These are phyloP conservation scores for Serilophus lunatus DNA, from an alignment of 2,113 vertebrate species.

Conservation along the genomic window DNA sequence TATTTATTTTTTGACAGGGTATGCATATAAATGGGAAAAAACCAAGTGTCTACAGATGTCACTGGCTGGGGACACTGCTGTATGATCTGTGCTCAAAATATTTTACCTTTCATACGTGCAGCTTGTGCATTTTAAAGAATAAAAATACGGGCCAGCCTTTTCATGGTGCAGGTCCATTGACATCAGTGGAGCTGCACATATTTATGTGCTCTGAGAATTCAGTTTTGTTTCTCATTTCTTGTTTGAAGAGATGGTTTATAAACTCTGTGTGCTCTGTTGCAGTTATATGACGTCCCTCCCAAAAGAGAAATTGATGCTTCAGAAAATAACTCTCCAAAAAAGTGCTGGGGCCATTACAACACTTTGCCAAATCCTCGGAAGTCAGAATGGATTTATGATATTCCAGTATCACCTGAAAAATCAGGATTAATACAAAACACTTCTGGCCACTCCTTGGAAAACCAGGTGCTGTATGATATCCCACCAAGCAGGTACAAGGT, in stretches of 20 bases:
- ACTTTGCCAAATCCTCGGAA: constrained; percentile 79
- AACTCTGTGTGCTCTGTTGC: constrained; percentile 1
- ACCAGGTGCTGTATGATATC: constrained; percentile 20
- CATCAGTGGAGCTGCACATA: not conserved
- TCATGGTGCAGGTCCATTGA: fast-evolving
- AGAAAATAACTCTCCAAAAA: constrained; percentile 40
- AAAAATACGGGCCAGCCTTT: not conserved
- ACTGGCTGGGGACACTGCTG: not conserved
- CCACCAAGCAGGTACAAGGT: constrained; percentile 42
- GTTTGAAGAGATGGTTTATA: not conserved
- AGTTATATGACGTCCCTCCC: constrained; percentile 79
- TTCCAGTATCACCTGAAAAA: constrained; percentile 75
- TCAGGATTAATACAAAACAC: not conserved
- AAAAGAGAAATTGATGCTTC: constrained; percentile 62
- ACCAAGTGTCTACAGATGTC: not conserved
- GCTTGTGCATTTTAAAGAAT: not conserved
- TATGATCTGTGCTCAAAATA: not conserved
- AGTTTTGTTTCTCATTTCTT: not conserved
- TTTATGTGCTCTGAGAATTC: not conserved
- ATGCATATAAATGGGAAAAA: not conserved
- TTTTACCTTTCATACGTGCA: not conserved
- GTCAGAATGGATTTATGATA: constrained; percentile 86
- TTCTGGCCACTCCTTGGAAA: not conserved
- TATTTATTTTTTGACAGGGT: not conserved
- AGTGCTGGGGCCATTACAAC: constrained; percentile 41